Percentiles rank a stretch among this genome's conserved stretches.
Conservation (phyloP, 2,113 vertebrate genomes). For the Notiomystis cincta region DNA sequence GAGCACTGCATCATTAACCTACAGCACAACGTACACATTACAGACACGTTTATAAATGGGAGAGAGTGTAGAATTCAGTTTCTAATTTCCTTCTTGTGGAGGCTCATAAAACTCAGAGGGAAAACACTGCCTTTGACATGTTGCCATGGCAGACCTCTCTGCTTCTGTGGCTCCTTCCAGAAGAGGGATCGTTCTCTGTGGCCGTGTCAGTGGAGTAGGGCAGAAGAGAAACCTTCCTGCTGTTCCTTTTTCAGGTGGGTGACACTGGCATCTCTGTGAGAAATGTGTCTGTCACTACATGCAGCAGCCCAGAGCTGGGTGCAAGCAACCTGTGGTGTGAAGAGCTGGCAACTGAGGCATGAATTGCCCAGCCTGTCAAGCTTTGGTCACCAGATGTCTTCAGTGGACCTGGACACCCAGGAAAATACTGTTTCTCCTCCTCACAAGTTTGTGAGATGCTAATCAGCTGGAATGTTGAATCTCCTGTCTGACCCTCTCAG, state of each 20-base stretch:
- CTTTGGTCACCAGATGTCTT: background rate
- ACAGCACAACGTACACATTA: slow-evolving; percentile 27
- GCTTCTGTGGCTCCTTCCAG: background rate
- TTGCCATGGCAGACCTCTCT: background rate
- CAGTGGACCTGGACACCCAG: background rate
- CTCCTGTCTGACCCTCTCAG: background rate
- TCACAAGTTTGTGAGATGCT: background rate
- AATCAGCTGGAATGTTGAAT: background rate
- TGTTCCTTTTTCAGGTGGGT: background rate
- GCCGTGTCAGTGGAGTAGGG: background rate
- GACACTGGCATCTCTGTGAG: background rate
- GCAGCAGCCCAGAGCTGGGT: background rate
- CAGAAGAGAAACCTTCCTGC: background rate
- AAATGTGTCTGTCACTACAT: rapidly evolving
- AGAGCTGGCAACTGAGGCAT: background rate
- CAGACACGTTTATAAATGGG: slow-evolving; percentile 26
- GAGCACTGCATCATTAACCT: slow-evolving; percentile 59
- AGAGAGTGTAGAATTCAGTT: slow-evolving; percentile 20
- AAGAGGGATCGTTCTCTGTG: background rate
- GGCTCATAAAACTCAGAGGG: slow-evolving; percentile 14
- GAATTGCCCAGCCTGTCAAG: background rate
- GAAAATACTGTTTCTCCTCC: background rate
- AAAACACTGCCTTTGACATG: background rate
- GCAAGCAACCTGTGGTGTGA: background rate
- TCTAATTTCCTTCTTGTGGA: slow-evolving; percentile 41